phyloP scores from a whole-genome alignment of 2,113 vertebrate species.

The western clawed frog (Xenopus tropicalis) region UCB_Xtro_10.0 CM004447.2:124223001-124223500 shows the following conservation, averaged over 20 bases:
- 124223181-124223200: constrained; percentile 39
- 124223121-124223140: too few relatives aligned
- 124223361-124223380: constrained; percentile 19
- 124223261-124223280: constrained; percentile 38
- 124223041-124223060: too few relatives aligned
- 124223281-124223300: constrained; percentile 28
- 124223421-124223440: not conserved
- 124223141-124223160: not conserved
- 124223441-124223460: too few relatives aligned
- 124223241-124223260: constrained; percentile 31
- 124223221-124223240: constrained; percentile 28
- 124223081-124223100: too few relatives aligned
- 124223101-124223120: too few relatives aligned
- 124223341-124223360: constrained; percentile 25
- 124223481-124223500: too few relatives aligned
- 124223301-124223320: constrained; percentile 27
- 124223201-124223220: constrained; percentile 33
- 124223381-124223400: constrained; percentile 7
- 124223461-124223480: too few relatives aligned
- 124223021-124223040: too few relatives aligned
- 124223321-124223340: constrained; percentile 20
- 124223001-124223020: too few relatives aligned
- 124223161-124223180: constrained; percentile 22
- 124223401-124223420: not conserved
- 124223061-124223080: too few relatives aligned